Evolutionary conservation across 2,888 invertebrate species (phyloP).

Genomic region (Cerastis leucographa): DNA sequence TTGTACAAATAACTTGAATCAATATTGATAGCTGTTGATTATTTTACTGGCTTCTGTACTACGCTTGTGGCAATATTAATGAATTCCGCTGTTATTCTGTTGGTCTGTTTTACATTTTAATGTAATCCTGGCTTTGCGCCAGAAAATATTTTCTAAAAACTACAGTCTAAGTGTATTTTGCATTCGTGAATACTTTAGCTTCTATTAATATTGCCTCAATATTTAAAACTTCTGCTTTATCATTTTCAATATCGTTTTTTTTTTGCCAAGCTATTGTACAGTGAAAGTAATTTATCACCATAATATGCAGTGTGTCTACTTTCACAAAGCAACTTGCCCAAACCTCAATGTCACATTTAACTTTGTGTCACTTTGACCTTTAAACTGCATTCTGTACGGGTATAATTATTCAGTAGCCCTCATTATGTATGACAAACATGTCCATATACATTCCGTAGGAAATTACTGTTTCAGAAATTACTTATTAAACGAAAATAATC

Average conservation of each 20-base stretch:
- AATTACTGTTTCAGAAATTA: slow-evolving; percentile 14
- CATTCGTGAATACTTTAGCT: slow-evolving; percentile 30
- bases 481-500: slow-evolving; percentile 1
- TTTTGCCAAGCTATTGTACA: background rate
- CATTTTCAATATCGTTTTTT: background rate
- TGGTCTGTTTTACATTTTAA: slow-evolving; percentile 50
- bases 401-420: slow-evolving; percentile 43
- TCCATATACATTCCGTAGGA: slow-evolving; percentile 16
- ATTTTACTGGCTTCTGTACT: slow-evolving; percentile 61
- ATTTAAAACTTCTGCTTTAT: slow-evolving; percentile 1
- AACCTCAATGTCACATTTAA: slow-evolving; percentile 46
- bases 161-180: slow-evolving; percentile 44
- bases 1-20: slow-evolving; percentile 52
- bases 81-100: slow-evolving; percentile 47
- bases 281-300: slow-evolving; percentile 48
- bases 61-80: slow-evolving; percentile 51
- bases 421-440: slow-evolving; percentile 38
- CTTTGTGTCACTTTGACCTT: slow-evolving; percentile 49
- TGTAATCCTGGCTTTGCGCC: slow-evolving; percentile 57
- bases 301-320: slow-evolving; percentile 45
- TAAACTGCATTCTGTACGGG: slow-evolving; percentile 49
- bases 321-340: slow-evolving; percentile 42
- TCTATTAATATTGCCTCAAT: slow-evolving; percentile 5
- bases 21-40: slow-evolving; percentile 57
- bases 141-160: slow-evolving; percentile 45